Base-by-base conservation (phyloP, 2,113 vertebrate species). In the Seriola dumerili region DNA sequence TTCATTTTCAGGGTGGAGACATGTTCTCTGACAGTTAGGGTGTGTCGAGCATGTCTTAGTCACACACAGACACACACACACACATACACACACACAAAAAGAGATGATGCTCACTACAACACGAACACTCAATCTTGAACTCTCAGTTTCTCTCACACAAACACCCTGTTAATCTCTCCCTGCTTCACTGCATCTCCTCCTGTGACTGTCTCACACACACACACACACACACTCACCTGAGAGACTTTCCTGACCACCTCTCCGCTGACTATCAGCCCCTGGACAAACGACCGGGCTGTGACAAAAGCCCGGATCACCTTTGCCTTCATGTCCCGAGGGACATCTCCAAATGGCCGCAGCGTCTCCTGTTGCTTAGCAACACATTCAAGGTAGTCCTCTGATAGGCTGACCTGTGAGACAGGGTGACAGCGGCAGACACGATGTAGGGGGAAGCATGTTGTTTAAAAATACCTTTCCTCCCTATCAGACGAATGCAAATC, bases 341-440 rank as follows among this genome's bases (percentile, higher is more conserved):
- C 89, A 0, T 98, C 97, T 67, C 97, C 97, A 0, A 98, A 98
- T 19, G 97, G 97, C n/a, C 88, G 95, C 79, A 97, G 95, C 2
- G 96, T 95, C 93, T 97, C 97, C 0, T 96, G 96, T 13, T 97
- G 97, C 91, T 98, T 98, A 74, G 96, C 95, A 91, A 97, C 96
- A 86, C 97, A 99, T 92, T 99, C 97, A 88, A 98, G 89, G 92
- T 97, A 98, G 85, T 98, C 97, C 0, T 98, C 97, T 0, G 96
- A 95, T 67, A 97, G 92, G 74, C 79, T 89, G 79, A 88, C 89
- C 93, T 94, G 79, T 44, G 21, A 76, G 2, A 65, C 58, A 69
- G 72, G 46, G 38, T 48, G 72, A 71, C 42, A 34, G 63, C 4
- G 21, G 64, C 2, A 13, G 17, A 50, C 0, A 4, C 1, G 48